phyloP scores from a whole-genome alignment of 2,888 invertebrate genomes.

The Odontocerum albicorne region DNA sequence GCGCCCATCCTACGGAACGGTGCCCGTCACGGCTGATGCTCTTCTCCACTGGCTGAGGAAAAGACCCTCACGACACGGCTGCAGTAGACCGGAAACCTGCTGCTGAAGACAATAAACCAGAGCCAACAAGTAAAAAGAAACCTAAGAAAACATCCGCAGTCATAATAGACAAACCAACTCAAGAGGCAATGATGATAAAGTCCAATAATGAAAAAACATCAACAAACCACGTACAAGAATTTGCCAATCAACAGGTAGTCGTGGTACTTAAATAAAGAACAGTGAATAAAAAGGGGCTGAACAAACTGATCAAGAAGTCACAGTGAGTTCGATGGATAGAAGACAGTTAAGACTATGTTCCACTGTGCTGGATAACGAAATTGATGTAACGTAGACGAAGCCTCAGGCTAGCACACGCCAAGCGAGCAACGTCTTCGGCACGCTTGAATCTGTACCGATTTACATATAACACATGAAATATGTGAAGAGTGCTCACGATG shows the following conservation, averaged over 20 bases:
- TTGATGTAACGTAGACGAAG: background rate
- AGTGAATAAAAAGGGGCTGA: too few relatives aligned
- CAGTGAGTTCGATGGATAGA: background rate
- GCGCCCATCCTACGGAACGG: conserved; percentile 36
- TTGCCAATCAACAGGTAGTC: too few relatives aligned
- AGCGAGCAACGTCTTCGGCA: conserved; percentile 23
- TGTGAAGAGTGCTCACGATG: conserved; percentile 17
- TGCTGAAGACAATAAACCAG: background rate
- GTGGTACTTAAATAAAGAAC: too few relatives aligned
- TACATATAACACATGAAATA: conserved; percentile 25
- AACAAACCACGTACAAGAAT: background rate
- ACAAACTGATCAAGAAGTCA: background rate
- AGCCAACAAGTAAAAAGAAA: background rate
- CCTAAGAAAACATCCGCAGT: too few relatives aligned
- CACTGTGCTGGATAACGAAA: background rate
- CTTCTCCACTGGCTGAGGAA: conserved; percentile 12
- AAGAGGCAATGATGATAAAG: too few relatives aligned
- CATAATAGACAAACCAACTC: too few relatives aligned
- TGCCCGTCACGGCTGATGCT: conserved; percentile 36
- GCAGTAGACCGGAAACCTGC: conserved; percentile 20
- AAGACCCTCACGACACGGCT: conserved; percentile 26
- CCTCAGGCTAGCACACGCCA: conserved; percentile 25
- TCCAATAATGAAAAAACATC: too few relatives aligned
- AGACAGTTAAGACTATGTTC: background rate
- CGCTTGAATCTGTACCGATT: conserved; percentile 21